A percentile compares a stretch with the other conserved stretches of the same genome.
Evolutionary conservation across 2,888 invertebrate genomes (phyloP).

Genomic region (Plemyria rubiginata): DNA sequence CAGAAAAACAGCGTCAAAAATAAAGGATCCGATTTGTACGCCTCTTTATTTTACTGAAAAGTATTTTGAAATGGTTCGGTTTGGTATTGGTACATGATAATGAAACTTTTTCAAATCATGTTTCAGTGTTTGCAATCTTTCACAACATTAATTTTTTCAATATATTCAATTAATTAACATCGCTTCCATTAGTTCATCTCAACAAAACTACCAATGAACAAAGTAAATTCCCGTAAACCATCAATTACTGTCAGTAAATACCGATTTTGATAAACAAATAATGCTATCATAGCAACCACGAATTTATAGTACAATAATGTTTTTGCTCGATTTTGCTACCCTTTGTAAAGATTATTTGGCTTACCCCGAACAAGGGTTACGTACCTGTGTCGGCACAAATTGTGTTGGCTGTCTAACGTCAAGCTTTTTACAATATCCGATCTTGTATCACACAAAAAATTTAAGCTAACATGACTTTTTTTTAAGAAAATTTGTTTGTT

Average conservation of each 20-base stretch:
- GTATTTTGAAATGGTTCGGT: too few relatives aligned
- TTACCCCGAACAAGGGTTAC: constrained; percentile 14
- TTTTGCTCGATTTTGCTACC: constrained; percentile 20
- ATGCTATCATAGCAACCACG: not conserved
- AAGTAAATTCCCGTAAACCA: not conserved
- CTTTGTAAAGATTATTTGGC: constrained; percentile 27
- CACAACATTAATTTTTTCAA: not conserved
- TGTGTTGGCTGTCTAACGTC: constrained; percentile 10
- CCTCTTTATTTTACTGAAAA: too few relatives aligned
- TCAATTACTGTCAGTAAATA: not conserved
- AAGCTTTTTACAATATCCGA: not conserved
- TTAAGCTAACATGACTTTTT: too few relatives aligned
- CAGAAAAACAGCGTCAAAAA: too few relatives aligned
- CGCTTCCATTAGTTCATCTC: not conserved
- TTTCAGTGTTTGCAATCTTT: too few relatives aligned
- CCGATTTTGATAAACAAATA: not conserved
- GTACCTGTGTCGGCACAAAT: constrained; percentile 14
- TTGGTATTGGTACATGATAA: too few relatives aligned
- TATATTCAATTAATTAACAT: not conserved
- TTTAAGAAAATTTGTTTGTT: too few relatives aligned
- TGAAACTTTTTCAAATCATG: too few relatives aligned
- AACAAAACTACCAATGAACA: not conserved
- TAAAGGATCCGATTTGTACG: too few relatives aligned
- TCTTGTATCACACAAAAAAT: not conserved
- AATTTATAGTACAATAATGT: constrained; percentile 20